Evolutionary conservation across 2,797 vertebrate genomes (phyloP).

Genomic region (Champsocephalus esox): DNA sequence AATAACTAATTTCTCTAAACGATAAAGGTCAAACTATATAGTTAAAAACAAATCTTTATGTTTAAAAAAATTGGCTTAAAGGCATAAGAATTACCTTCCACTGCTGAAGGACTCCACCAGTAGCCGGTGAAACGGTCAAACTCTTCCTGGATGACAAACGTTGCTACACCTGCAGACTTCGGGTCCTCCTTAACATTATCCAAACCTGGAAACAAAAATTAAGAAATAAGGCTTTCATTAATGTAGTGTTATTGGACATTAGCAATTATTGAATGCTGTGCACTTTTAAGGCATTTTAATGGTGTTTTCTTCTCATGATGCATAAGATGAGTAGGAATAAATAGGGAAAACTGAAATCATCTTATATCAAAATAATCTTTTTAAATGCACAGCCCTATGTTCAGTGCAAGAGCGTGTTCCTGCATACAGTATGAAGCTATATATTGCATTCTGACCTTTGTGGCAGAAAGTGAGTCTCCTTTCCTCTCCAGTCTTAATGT

Average conservation of each 20-base stretch:
- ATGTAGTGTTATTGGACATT: conserved; percentile 1
- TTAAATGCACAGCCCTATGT: not conserved
- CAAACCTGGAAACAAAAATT: conserved; percentile 81
- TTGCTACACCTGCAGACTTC: conserved; percentile 95
- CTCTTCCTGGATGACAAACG: conserved; percentile 99
- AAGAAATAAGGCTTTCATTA: not conserved
- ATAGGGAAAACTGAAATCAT: not conserved
- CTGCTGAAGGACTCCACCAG: conserved; percentile 95
- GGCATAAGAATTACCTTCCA: conserved; percentile 77
- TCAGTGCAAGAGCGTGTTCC: not conserved
- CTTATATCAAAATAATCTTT: not conserved
- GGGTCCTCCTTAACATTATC: conserved; percentile 95
- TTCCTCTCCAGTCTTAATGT: conserved; percentile 89
- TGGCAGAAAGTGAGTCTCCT: conserved; percentile 84
- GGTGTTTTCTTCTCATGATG: not conserved
- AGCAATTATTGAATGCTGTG: not conserved
- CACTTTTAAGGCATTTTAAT: not conserved
- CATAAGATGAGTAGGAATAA: not conserved
- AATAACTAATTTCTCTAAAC: not conserved
- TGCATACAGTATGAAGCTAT: not conserved
- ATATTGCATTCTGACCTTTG: conserved; percentile 75
- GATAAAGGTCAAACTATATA: not conserved
- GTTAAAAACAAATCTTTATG: not conserved
- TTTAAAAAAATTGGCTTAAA: not conserved
- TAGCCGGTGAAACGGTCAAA: conserved; percentile 98